These are phyloP conservation scores for Camponotus vicinus DNA, from an alignment of 1,140 invertebrate species.

Conservation along the genomic window DNA sequence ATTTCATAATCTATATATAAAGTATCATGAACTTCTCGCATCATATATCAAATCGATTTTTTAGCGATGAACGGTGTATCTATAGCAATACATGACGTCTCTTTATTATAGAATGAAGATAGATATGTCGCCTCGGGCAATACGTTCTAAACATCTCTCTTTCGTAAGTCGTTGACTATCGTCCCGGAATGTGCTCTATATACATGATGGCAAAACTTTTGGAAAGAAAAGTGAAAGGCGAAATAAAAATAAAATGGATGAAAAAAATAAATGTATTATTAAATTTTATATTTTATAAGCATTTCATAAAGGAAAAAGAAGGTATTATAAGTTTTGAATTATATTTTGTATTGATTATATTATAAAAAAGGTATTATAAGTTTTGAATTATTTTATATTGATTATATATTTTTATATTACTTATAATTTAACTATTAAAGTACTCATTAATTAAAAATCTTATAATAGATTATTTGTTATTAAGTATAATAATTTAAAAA, in stretches of 20 bases:
- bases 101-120: slow-evolving; percentile 46
- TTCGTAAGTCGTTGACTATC: slow-evolving; percentile 48
- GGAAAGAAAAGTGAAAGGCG: slow-evolving; percentile 30
- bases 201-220: slow-evolving; percentile 35
- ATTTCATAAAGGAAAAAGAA: neutral
- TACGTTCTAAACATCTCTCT: slow-evolving; percentile 58
- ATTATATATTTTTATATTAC: neutral
- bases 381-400: neutral
- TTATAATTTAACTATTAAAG: neutral
- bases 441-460: neutral
- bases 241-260: neutral
- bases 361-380: too few species aligned
- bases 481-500: neutral
- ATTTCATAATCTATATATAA: slow-evolving; percentile 1
- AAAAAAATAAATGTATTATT: neutral
- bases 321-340: too few species aligned
- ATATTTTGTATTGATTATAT: neutral
- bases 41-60: slow-evolving; percentile 17
- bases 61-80: neutral
- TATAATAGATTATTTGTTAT: neutral
- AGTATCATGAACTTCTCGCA: neutral
- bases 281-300: neutral
- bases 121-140: slow-evolving; percentile 26
- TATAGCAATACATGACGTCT: neutral
- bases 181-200: slow-evolving; percentile 47